These are phyloP conservation scores for Hydroisotoma schaefferi DNA, from an alignment of 2,888 invertebrate genomes.

Conservation along the genomic window DNA sequence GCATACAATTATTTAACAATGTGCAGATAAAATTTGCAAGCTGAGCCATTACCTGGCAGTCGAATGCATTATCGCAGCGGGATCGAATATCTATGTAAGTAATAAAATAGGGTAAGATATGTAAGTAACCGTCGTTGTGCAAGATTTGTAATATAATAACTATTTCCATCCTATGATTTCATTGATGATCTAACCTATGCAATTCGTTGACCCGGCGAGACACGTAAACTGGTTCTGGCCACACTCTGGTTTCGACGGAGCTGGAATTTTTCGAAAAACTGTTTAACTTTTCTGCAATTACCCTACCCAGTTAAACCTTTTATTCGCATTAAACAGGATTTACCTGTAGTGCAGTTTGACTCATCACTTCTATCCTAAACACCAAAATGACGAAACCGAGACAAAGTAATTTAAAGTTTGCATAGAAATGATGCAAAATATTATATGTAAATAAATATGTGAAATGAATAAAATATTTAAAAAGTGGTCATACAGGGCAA, in stretches of 20 bases:
- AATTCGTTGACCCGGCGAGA: conserved; percentile 58
- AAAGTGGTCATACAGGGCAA: conserved; percentile 13
- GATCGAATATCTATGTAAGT: conserved; percentile 22
- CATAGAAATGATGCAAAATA: not conserved
- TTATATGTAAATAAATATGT: not conserved
- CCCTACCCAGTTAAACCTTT: no score
- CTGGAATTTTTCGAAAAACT: not conserved
- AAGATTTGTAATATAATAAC: not conserved
- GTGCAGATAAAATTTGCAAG: not conserved
- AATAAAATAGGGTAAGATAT: conserved; percentile 4
- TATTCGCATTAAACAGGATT: not conserved
- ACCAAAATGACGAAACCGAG: no score
- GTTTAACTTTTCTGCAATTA: no score
- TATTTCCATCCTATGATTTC: not conserved
- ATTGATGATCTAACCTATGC: conserved; percentile 54
- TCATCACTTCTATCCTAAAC: conserved; percentile 11
- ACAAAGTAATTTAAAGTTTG: not conserved
- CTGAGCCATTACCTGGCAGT: conserved; percentile 25
- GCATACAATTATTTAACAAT: no score
- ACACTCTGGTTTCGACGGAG: conserved; percentile 28
- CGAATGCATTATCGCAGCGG: conserved; percentile 29
- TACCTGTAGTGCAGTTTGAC: conserved; percentile 4
- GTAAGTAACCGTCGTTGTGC: not conserved
- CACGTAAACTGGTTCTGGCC: conserved; percentile 40
- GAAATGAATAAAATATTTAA: not conserved